phyloP scores from a whole-genome alignment of 2,888 invertebrate species.

The Oxytorus armatus region DNA sequence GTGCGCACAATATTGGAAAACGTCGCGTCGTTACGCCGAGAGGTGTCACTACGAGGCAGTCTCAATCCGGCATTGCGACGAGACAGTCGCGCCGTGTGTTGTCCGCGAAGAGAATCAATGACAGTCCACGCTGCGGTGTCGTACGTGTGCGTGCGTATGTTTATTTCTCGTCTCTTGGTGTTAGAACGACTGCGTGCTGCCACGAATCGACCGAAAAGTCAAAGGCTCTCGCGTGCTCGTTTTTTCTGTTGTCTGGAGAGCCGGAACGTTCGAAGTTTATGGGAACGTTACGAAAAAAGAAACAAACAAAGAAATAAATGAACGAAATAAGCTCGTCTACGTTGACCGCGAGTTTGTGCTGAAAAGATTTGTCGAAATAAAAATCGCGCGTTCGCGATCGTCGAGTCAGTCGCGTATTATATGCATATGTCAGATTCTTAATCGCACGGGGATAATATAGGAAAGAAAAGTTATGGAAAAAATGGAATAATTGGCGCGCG shows the following conservation, averaged over 20 bases:
- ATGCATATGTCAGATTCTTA: conserved; percentile 3
- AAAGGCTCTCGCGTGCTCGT: conserved; percentile 16
- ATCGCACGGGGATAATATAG: background rate
- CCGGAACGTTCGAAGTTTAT: background rate
- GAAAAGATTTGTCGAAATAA: background rate
- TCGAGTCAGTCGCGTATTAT: background rate
- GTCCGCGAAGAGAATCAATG: conserved; percentile 60
- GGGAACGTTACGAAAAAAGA: background rate
- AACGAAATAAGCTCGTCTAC: background rate
- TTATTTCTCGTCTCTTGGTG: conserved; percentile 9
- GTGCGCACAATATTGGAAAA: background rate
- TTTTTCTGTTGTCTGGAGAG: background rate
- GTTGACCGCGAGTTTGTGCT: too few species aligned
- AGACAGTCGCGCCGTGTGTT: conserved; percentile 45
- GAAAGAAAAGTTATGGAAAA: conserved; percentile 10
- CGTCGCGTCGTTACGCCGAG: background rate
- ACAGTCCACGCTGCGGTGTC: conserved; percentile 12
- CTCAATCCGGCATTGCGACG: conserved; percentile 28
- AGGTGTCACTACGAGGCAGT: conserved; percentile 53
- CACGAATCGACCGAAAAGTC: conserved; percentile 47
- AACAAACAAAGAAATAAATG: background rate
- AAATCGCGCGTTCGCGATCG: background rate
- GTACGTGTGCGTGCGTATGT: conserved; percentile 1
- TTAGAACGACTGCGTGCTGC: background rate
- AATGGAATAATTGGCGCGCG: conserved; percentile 57